Base-by-base conservation (phyloP, 2,113 vertebrate species). In the Martes martes region DNA sequence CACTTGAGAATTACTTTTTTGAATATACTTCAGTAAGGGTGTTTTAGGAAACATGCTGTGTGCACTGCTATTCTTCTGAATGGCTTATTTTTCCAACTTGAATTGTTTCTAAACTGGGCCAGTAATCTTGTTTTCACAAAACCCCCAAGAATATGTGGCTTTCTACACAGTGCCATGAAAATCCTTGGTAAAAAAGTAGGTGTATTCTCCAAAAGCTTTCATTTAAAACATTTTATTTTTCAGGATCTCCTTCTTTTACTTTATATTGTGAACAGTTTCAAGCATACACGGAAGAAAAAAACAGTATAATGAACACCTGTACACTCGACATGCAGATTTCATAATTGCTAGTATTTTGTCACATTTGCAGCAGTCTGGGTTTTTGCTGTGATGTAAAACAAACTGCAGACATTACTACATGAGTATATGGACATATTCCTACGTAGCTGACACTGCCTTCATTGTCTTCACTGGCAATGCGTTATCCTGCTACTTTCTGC, bases 371-470 rank as follows among this genome's bases (percentile, higher is more conserved):
- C 55, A 9, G 21, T 16, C 36, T 57, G 8, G 21, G 42, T 67
- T 89, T 45, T n/a, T 33, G 21, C 28, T 57, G 42, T 11, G 47
- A 36, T 69, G 67, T 61, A 55, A 93, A 91, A 42, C 23, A 21
- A 90, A 50, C n/a, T 14, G 7, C 31, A 36, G 63, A 7, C 42
- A 21, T 31, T 6, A n/a, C 23, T 3, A 4, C 0, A 23, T 8
- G 6, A 9, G 36, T 2, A 6, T 4, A 11, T 28, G 73, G 16
- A 14, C 18, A 10, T 8, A 11, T 15, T 69, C 26, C 24, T 11
- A 50, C 26, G 7, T 0, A 26, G 26, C 33, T 16, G 2, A 0
- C 39, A 1, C 18, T 28, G 11, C 14, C 1, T 18, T 19, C 47
- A 2, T 19, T 1, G 31, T 26, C 63, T 61, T 91, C 21, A 1